phyloP scores from a whole-genome alignment of 2,888 invertebrate genomes.

The Ormyrus nitidulus region DNA sequence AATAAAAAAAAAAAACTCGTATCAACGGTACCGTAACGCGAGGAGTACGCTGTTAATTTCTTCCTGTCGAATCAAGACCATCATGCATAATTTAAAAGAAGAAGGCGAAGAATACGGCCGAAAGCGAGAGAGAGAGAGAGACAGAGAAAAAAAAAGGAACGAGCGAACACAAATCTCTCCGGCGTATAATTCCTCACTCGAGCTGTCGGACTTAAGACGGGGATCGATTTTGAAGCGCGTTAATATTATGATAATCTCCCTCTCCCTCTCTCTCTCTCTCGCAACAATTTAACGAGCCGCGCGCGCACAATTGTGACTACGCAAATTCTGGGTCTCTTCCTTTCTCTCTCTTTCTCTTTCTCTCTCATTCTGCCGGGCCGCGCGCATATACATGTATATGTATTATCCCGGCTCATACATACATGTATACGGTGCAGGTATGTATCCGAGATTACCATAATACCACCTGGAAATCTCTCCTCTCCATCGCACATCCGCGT shows the following conservation, averaged over 20 bases:
- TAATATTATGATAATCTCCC: conserved; percentile 56
- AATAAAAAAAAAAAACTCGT: too few species aligned
- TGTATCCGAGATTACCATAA: conserved; percentile 48
- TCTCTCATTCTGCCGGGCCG: conserved; percentile 30
- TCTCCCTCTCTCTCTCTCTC: conserved; percentile 35
- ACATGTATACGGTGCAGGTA: conserved; percentile 32
- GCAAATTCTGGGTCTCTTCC: conserved; percentile 41
- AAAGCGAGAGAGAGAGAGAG: too few species aligned
- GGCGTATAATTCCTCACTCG: conserved; percentile 4
- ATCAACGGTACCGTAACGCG: too few species aligned
- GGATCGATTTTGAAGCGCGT: conserved; percentile 39
- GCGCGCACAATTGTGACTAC: conserved; percentile 52
- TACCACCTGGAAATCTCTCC: conserved; percentile 51
- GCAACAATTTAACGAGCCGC: conserved; percentile 45
- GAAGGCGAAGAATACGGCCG: too few species aligned
- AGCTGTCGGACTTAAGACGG: not conserved
- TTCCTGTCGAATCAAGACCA: not conserved
- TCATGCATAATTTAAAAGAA: not conserved
- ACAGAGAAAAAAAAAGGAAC: too few species aligned
- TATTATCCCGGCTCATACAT: conserved; percentile 41
- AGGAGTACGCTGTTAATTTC: not conserved
- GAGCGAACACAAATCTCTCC: not conserved
- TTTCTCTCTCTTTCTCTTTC: not conserved
- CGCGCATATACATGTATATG: conserved; percentile 30
- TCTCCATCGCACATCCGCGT: conserved; percentile 19